Percentiles rank a stretch among this genome's conserved stretches.
Conservation (phyloP, 2,113 vertebrate genomes). For the Cygnus atratus region DNA sequence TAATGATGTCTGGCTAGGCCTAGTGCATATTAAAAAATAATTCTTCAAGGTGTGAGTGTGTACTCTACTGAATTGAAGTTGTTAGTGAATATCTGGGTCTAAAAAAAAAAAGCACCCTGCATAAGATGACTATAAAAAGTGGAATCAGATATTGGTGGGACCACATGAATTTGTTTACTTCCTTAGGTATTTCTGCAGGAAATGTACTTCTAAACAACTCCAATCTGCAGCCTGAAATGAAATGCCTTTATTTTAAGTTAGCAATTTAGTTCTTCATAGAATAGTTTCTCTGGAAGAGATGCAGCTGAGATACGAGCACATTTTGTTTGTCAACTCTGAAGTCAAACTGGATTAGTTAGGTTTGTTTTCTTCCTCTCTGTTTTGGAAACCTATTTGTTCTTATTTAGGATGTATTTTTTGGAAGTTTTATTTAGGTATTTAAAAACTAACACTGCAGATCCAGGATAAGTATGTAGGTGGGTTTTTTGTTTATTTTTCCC, state of each 20-base stretch:
- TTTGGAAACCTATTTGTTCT: neutral
- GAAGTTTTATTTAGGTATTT: neutral
- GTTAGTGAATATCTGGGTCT: neutral
- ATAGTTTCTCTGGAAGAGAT: neutral
- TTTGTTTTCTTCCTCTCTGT: neutral
- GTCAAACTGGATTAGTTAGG: neutral
- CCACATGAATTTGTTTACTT: slow-evolving; percentile 19
- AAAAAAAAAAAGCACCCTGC: neutral
- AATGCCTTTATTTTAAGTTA: neutral
- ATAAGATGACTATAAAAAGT: neutral
- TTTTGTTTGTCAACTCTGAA: neutral
- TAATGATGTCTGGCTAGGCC: neutral
- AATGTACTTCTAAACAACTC: neutral
- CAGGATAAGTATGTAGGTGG: neutral
- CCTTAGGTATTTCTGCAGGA: slow-evolving; percentile 11
- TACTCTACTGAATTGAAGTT: neutral
- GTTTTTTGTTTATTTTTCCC: neutral
- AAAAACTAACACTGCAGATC: neutral
- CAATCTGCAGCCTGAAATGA: neutral
- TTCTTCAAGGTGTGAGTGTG: neutral
- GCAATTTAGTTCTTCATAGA: neutral
- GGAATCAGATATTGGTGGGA: neutral
- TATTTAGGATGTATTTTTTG: neutral
- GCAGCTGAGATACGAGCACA: neutral
- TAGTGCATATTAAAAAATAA: neutral